Percentiles rank a stretch among this genome's conserved stretches.
These are phyloP conservation scores for Sceloporus tristichus DNA, from an alignment of 2,113 vertebrate species.

Conservation along the genomic window DNA sequence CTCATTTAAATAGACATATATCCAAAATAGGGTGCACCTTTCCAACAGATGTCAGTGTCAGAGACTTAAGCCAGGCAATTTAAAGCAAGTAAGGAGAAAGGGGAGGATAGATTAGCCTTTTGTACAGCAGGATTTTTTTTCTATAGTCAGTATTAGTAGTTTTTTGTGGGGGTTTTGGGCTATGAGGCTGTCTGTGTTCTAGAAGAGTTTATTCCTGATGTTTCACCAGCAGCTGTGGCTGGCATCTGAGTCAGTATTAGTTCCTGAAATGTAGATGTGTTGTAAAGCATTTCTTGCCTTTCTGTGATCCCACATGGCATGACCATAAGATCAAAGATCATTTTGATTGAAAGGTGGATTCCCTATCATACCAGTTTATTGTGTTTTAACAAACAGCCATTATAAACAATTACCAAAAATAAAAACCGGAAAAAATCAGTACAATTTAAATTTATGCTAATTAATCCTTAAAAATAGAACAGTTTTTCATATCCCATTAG, in stretches of 20 bases:
- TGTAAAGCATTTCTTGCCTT: neutral
- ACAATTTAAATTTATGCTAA: no score
- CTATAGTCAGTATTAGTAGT: neutral
- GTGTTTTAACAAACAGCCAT: no score
- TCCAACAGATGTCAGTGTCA: neutral
- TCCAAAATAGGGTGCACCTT: neutral
- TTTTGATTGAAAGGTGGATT: neutral
- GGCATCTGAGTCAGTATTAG: neutral
- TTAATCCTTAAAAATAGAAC: no score
- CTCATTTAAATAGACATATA: neutral
- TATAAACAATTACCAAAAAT: no score
- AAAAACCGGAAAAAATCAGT: no score
- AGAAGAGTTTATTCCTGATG: no score
- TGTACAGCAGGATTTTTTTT: conserved; percentile 19
- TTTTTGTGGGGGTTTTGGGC: no score
- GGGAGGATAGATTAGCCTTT: neutral
- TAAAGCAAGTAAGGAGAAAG: neutral
- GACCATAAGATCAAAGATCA: neutral
- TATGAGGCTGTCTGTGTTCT: neutral
- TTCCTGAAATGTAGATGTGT: neutral
- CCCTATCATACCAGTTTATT: no score
- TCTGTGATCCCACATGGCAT: no score
- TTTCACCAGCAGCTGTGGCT: no score
- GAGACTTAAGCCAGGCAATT: neutral
- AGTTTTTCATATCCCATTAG: no score